Evolutionary conservation across 2,113 vertebrate species (phyloP).

Genomic region (Alces alces): DNA sequence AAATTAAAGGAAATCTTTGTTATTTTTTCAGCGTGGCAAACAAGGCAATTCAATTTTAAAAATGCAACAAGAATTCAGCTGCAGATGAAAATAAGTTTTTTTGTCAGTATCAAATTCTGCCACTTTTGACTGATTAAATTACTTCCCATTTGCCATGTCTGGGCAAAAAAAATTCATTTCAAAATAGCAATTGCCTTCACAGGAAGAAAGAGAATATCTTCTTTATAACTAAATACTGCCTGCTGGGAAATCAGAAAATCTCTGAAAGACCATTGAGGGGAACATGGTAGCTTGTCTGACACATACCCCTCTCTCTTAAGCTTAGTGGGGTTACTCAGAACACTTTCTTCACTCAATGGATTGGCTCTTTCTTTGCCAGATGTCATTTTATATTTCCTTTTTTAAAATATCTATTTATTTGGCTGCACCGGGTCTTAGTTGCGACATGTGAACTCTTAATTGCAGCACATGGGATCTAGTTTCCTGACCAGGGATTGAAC

Average conservation of each 20-base stretch:
- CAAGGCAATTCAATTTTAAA: slow-evolving; percentile 31
- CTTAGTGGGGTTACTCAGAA: neutral
- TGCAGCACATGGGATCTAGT: neutral
- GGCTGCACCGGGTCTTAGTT: neutral
- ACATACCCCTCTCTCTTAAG: neutral
- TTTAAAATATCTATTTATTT: neutral
- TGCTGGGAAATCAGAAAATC: slow-evolving; percentile 21
- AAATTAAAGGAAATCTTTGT: neutral
- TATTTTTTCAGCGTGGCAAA: slow-evolving; percentile 19
- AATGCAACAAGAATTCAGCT: slow-evolving; percentile 24
- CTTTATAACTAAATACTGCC: slow-evolving; percentile 63
- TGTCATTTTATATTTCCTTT: neutral
- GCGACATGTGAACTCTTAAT: neutral
- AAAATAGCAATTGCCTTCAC: slow-evolving; percentile 64
- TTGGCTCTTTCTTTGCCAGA: neutral
- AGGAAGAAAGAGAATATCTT: slow-evolving; percentile 28
- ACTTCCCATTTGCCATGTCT: slow-evolving; percentile 65
- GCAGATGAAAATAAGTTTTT: slow-evolving; percentile 39
- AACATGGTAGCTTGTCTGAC: neutral
- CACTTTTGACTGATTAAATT: slow-evolving; percentile 61
- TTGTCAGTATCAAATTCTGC: slow-evolving; percentile 50
- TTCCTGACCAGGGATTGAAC: neutral
- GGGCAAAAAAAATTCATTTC: slow-evolving; percentile 40
- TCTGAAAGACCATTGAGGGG: neutral
- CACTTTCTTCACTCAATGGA: neutral